phyloP scores from a whole-genome alignment of 1,140 invertebrate genomes.

The Aphis craccivora region DNA sequence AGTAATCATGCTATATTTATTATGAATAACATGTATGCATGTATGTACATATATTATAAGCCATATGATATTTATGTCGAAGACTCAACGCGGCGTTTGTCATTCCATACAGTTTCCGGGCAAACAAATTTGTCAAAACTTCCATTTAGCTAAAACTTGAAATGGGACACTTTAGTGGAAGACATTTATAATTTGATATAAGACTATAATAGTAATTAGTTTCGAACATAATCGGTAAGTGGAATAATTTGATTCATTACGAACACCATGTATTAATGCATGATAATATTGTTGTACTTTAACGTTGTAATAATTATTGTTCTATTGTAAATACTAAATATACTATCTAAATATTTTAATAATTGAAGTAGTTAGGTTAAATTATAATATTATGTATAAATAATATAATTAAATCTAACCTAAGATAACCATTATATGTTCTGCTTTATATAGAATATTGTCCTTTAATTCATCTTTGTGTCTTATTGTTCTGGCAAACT shows the following conservation, averaged over 20 bases:
- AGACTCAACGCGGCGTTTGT: background rate
- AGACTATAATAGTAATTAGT: slow-evolving; percentile 8
- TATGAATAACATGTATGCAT: background rate
- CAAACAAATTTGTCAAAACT: background rate
- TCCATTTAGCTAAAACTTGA: background rate
- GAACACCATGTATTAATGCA: background rate
- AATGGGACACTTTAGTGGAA: background rate
- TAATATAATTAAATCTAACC: too few species aligned
- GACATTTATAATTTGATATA: slow-evolving; percentile 12
- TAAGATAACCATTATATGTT: too few species aligned
- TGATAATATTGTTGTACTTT: background rate
- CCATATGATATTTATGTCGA: background rate
- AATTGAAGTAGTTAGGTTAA: background rate
- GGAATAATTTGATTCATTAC: background rate
- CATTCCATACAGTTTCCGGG: background rate
- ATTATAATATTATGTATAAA: background rate
- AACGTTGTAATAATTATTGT: background rate
- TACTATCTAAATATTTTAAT: background rate
- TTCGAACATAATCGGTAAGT: background rate
- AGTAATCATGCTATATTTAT: background rate
- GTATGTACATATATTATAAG: background rate
- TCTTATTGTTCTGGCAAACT: too few species aligned
- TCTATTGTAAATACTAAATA: background rate
- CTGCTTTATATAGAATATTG: too few species aligned
- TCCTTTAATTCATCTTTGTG: too few species aligned